Conservation (phyloP, 2,888 invertebrate species). For the Pardosa pseudoannulata region DNA sequence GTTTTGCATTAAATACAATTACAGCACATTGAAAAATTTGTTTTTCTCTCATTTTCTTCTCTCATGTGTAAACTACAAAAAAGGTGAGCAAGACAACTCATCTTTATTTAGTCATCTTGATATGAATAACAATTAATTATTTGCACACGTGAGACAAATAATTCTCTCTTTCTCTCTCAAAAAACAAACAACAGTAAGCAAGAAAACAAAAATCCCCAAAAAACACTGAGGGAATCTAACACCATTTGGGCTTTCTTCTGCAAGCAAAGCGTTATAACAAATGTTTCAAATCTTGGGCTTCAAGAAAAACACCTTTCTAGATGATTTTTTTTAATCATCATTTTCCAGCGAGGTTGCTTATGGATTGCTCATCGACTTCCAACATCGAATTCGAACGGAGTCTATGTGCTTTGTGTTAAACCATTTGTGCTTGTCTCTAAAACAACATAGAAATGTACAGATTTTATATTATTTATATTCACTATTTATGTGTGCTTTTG, state of each 20-base stretch:
- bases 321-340: too few species aligned
- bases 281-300: not conserved
- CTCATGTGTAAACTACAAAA: not conserved
- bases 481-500: too few species aligned
- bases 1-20: conserved; percentile 10
- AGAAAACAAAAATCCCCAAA: not conserved
- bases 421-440: not conserved
- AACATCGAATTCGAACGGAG: not conserved
- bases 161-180: too few species aligned
- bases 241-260: conserved; percentile 16
- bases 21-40: conserved; percentile 14
- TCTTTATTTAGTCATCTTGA: not conserved
- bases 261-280: conserved; percentile 15
- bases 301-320: not conserved
- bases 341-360: not conserved
- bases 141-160: too few species aligned
- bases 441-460: not conserved
- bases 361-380: not conserved
- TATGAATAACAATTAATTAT: conserved; percentile 4
- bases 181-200: not conserved
- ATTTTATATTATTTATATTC: too few species aligned
- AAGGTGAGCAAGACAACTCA: conserved; percentile 16
- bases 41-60: not conserved
- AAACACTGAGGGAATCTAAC: not conserved
- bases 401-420: conserved; percentile 6